Base-by-base conservation (phyloP, 2,888 invertebrate genomes). In the Keiferia lycopersicella region DNA sequence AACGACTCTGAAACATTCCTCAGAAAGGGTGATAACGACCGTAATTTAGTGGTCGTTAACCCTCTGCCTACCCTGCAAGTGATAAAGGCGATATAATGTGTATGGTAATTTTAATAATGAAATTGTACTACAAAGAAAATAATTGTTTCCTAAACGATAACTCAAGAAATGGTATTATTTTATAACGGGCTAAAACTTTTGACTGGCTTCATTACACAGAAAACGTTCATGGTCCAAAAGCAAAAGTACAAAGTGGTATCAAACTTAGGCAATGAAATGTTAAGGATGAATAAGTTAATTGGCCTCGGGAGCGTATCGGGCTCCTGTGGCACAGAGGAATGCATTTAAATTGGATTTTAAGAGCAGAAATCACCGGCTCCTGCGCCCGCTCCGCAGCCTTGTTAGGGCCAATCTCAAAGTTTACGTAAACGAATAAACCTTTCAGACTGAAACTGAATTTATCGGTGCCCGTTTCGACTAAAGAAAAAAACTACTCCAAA, bases 261-360 rank as follows among this genome's bases (percentile, higher is more conserved):
- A 80, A 84, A 90, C 83, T 88, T 84, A 80, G 86, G 88, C 90
- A 89, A 89, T 90, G 86, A 90, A 91, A 90, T 88, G 89, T 89
- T 90, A 88, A 88, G 91, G 90, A 89, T 90, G 91, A 89, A 91
- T 91, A 91, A 90, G 90, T 90, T 91, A 91, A 91, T 91, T 91
- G 91, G 86, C 79, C 91, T 86, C 88, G 73, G 80, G 86, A 87
- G 90, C 84, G 88, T 89, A 91, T 90, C 89, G 81, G 82, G 83
- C 87, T 87, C 87, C 88, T 87, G 90, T 82, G 91, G 88, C 89
- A 85, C 90, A 89, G 89, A 90, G 91, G 91, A 91, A 91, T 91
- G 91, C 91, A 91, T 91, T 91, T 91, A 91, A 91, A 91, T 91
- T 91, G 91, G 91, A 90, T 91, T 91, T 91, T 91, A 91, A 91